Evolutionary conservation across 2,797 vertebrate genomes (phyloP).

Genomic region (Malacoraja senta): DNA sequence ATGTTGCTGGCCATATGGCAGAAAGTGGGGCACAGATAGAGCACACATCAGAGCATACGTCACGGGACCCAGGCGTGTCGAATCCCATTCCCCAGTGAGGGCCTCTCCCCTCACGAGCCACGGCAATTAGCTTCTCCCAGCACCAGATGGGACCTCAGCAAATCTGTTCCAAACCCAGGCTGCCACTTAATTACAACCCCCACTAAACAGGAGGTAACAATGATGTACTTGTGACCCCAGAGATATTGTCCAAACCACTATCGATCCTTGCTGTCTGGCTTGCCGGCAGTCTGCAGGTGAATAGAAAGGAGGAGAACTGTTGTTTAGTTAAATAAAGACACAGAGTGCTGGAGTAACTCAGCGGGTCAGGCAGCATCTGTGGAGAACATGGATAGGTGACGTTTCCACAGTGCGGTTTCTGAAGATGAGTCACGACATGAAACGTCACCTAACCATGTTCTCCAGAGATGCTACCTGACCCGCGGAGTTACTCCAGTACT

Average conservation of each 20-base stretch:
- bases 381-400: no score
- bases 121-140: background rate
- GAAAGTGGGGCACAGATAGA: background rate
- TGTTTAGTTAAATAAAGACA: no score
- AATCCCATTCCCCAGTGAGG: background rate
- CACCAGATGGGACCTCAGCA: constrained; percentile 1
- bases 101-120: background rate
- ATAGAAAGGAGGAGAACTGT: background rate
- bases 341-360: no score
- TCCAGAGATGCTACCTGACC: no score
- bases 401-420: no score
- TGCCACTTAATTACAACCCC: background rate
- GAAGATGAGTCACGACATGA: no score
- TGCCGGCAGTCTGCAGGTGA: background rate
- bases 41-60: no score
- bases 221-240: background rate
- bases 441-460: no score
- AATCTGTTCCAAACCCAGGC: background rate
- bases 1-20: background rate
- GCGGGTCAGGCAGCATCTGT: no score
- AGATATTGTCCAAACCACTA: background rate
- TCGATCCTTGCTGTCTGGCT: background rate
- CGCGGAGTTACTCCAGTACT: no score
- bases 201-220: background rate
- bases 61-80: background rate